Evolutionary conservation across 2,888 invertebrate species (phyloP).

Genomic region (Diachrysia chrysitis): DNA sequence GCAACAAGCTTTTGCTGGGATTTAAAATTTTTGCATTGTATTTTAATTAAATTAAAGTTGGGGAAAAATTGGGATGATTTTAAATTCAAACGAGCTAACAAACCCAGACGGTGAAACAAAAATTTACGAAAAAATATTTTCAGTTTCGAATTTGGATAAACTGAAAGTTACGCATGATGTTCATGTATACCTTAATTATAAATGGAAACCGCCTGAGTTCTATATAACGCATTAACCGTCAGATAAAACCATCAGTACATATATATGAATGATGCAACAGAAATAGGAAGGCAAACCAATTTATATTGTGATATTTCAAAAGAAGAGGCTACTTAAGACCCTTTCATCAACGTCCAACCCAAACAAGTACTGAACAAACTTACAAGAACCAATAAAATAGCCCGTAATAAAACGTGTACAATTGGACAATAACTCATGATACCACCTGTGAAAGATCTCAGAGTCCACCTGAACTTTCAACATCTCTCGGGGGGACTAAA

Average conservation of each 20-base stretch:
- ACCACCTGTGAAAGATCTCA: conserved; percentile 80
- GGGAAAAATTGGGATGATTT: conserved; percentile 52
- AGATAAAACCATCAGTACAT: background rate
- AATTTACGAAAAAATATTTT: conserved; percentile 40
- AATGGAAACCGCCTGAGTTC: background rate
- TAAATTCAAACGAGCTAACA: conserved; percentile 57
- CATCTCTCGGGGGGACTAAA: conserved; percentile 70
- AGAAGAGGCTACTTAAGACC: background rate
- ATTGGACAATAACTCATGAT: conserved; percentile 78
- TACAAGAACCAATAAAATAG: conserved; percentile 58
- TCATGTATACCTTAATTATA: conserved; percentile 22
- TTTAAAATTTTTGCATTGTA: conserved; percentile 58
- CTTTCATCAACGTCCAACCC: conserved; percentile 11
- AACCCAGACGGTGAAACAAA: conserved; percentile 41
- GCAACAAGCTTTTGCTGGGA: conserved; percentile 51
- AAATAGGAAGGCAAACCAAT: too few species aligned
- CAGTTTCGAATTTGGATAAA: conserved; percentile 22
- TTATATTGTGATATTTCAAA: background rate
- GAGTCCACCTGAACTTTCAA: conserved; percentile 68
- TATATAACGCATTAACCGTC: background rate
- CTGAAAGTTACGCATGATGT: conserved; percentile 26
- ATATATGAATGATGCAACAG: too few species aligned
- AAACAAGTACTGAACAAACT: conserved; percentile 38
- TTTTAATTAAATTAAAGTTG: conserved; percentile 60
- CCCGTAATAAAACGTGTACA: conserved; percentile 76